Conservation (phyloP, 1,140 invertebrate genomes). For the Drosophila nigromelanica region DNA sequence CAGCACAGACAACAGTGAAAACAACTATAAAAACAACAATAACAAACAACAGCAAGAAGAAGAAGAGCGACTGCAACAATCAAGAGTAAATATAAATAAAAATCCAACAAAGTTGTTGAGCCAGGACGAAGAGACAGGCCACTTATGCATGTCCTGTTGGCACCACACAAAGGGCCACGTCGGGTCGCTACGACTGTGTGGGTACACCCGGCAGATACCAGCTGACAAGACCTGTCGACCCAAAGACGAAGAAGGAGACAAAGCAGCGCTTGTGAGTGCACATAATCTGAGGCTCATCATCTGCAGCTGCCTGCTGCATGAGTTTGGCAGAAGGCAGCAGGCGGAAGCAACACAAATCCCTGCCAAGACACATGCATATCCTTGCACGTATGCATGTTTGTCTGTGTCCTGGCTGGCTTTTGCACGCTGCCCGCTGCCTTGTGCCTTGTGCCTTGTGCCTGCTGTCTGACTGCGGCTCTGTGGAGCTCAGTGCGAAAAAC, state of each 20-base stretch:
- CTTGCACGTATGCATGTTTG: conserved; percentile 48
- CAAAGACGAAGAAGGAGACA: conserved; percentile 54
- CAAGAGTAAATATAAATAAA: conserved; percentile 77
- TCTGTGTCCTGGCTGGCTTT: conserved; percentile 54
- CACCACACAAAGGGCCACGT: conserved; percentile 53
- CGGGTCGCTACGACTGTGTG: conserved; percentile 2
- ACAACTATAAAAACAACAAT: conserved; percentile 18
- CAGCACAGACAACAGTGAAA: conserved; percentile 2
- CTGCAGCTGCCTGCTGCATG: conserved; percentile 31
- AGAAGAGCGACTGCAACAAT: conserved; percentile 64
- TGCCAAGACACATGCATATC: conserved; percentile 56
- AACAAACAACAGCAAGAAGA: conserved; percentile 4
- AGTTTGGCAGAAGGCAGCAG: neutral
- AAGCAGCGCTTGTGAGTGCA: conserved; percentile 63
- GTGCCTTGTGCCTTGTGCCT: neutral
- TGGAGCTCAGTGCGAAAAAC: conserved; percentile 30
- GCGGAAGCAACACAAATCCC: conserved; percentile 57
- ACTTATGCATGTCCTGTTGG: conserved; percentile 72
- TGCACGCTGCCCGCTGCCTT: neutral
- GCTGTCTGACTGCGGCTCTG: conserved; percentile 5
- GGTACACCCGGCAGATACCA: conserved; percentile 9
- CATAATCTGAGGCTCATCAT: conserved; percentile 73
- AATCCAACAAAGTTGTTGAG: conserved; percentile 54
- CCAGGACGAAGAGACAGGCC: conserved; percentile 53
- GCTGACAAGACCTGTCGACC: conserved; percentile 46